These are phyloP conservation scores for Agonopterix alstromeriana DNA, from an alignment of 2,888 invertebrate genomes.

Conservation along the genomic window DNA sequence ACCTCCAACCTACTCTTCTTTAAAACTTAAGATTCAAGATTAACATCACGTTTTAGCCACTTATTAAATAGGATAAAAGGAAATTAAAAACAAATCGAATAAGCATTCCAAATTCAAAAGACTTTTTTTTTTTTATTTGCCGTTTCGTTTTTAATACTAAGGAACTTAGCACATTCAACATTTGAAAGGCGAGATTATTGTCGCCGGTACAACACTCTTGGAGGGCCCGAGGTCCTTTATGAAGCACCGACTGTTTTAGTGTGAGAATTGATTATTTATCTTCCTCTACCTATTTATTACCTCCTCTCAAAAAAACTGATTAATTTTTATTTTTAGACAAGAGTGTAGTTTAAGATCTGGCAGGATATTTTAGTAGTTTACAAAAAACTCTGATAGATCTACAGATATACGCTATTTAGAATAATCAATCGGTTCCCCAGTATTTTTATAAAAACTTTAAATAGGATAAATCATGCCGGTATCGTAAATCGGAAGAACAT, in stretches of 20 bases:
- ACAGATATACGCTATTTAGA: too few relatives aligned
- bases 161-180: conserved; percentile 2
- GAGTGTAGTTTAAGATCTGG: too few relatives aligned
- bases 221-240: background rate
- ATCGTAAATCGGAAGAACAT: too few relatives aligned
- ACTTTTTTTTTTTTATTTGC: conserved; percentile 20
- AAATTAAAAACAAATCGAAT: conserved; percentile 17
- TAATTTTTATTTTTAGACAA: conserved; percentile 18
- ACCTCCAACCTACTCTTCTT: background rate
- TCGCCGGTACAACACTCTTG: conserved; percentile 43
- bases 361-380: too few relatives aligned
- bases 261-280: conserved; percentile 51
- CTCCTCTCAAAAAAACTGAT: conserved; percentile 21
- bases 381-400: too few relatives aligned
- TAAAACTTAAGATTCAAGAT: background rate
- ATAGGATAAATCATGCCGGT: too few relatives aligned
- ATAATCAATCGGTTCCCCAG: too few relatives aligned
- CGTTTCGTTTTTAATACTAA: conserved; percentile 6
- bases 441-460: too few relatives aligned
- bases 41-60: conserved; percentile 30
- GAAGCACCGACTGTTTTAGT: conserved; percentile 20
- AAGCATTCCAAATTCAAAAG: conserved; percentile 21
- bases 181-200: conserved; percentile 52
- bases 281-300: conserved; percentile 9
- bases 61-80: conserved; percentile 24